Percentiles rank a stretch among this genome's conserved stretches.
These are phyloP conservation scores for Phenacoccus solenopsis DNA, from an alignment of 1,140 invertebrate genomes.

Conservation along the genomic window DNA sequence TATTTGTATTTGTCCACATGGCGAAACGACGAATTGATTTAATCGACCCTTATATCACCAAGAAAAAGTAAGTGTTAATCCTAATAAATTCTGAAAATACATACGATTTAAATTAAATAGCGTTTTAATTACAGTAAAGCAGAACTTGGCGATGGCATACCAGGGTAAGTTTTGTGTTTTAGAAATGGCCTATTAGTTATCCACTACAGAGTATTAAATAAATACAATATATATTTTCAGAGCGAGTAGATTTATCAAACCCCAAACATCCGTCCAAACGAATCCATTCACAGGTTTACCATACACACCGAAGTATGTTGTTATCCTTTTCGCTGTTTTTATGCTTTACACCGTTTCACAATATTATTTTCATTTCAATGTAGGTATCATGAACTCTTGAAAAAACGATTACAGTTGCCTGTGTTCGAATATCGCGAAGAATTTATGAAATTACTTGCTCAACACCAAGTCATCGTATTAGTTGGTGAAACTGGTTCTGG, in stretches of 20 bases:
- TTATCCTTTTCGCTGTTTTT: constrained; percentile 5
- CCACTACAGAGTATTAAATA: neutral
- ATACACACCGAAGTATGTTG: constrained; percentile 48
- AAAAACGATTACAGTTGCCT: constrained; percentile 81
- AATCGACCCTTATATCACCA: constrained; percentile 63
- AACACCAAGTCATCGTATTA: constrained; percentile 83
- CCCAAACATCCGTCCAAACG: neutral
- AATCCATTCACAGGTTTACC: constrained; percentile 62
- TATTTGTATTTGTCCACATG: constrained; percentile 39
- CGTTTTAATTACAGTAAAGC: constrained; percentile 28
- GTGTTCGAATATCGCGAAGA: constrained; percentile 96
- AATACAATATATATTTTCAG: neutral
- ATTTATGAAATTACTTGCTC: constrained; percentile 81
- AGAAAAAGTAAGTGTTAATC: constrained; percentile 49
- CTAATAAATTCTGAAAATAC: too few species aligned
- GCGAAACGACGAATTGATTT: constrained; percentile 72
- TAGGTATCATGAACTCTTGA: constrained; percentile 67
- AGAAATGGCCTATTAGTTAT: neutral
- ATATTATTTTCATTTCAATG: constrained; percentile 17
- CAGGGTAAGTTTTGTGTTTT: neutral
- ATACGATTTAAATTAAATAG: too few species aligned
- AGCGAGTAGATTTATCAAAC: neutral
- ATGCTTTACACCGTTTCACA: neutral
- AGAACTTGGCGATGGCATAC: constrained; percentile 23
- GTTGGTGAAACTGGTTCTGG: constrained; percentile 95